Evolutionary conservation across 2,113 vertebrate genomes (phyloP), one percentile per base, ranked within the genome.

Genomic region (Chroicocephalus ridibundus): DNA sequence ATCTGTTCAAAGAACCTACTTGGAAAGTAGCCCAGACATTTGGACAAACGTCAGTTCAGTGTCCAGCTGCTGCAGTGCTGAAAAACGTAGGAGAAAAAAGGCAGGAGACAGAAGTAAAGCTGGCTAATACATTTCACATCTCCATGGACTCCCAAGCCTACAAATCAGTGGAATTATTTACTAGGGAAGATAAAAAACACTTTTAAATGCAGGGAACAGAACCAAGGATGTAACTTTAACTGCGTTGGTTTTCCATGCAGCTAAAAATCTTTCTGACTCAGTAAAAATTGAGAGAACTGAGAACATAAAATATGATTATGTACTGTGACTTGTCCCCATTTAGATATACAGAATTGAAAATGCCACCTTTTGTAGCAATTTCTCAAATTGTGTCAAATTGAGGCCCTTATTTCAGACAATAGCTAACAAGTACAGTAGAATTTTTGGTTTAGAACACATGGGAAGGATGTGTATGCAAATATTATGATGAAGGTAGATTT

Each of bases 1-100:
- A 94, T 93, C 76, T 96, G 68, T 90, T 95, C 60, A 81, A 80
- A 93, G 79, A 92, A 92, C 90, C 79, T 86, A 78, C 76, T 93
- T 93, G 92, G 94, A 96, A 95, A 88, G 64, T 64, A 90, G 71
- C 90, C 94, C 71, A 75, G 90, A 60, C 38, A 38, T 62, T 88
- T 85, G 46, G 68, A 81, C 20, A 96, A 94, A 74, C 26, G 32
- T 93, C 62, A 46, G 40, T 80, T 93, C 75, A 47, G 7, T 64
- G 51, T 94, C 79, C 72, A 94, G 71, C 60, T 95, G 64, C 61
- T 90, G 11, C 32, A 75, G 55, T 46, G 79, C 22, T 1, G 11
- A 87, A 82, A 66, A 82, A 68, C 3, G 3, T 15, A 71, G 21
- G 38, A 72, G 36, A 74, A 92, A 68, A 87, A 90, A 90, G 25